phyloP scores from a whole-genome alignment of 2,113 vertebrate genomes.

The Progne subis region DNA sequence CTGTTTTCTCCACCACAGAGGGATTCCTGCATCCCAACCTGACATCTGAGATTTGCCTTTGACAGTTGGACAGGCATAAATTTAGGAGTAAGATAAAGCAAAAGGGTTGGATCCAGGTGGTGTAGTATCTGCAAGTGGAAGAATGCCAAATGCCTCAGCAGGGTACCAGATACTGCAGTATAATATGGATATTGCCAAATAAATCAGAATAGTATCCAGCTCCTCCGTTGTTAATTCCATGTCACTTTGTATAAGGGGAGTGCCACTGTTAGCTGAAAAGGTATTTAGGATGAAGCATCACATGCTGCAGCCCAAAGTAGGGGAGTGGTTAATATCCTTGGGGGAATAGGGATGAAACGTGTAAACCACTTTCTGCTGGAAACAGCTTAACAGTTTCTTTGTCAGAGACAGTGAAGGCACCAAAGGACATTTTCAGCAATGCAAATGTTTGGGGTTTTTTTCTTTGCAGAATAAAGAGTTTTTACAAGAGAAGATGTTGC shows the following conservation, averaged over 20 bases:
- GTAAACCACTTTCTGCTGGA: not conserved
- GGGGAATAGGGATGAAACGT: not conserved
- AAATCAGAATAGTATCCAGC: not conserved
- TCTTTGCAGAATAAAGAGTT: constrained; percentile 89
- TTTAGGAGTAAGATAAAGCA: not conserved
- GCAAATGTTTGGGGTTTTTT: not conserved
- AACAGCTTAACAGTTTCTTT: not conserved
- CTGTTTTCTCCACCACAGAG: not conserved
- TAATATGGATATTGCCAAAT: not conserved
- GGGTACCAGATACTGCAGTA: not conserved
- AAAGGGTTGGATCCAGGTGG: not conserved
- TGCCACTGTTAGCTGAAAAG: not conserved
- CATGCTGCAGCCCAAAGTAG: not conserved
- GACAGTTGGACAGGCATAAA: not conserved
- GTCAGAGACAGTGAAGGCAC: not conserved
- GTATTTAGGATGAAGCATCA: not conserved
- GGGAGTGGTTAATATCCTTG: not conserved
- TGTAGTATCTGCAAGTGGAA: not conserved
- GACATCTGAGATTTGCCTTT: not conserved
- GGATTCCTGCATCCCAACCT: not conserved
- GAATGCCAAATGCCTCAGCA: not conserved
- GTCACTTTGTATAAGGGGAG: not conserved
- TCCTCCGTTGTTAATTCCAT: not conserved
- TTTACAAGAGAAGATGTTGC: constrained; percentile 91
- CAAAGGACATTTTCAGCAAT: not conserved